Percentiles rank a stretch among this genome's conserved stretches.
These are phyloP conservation scores for Steinernema scapterisci DNA, from an alignment of 2,888 invertebrate species.

Conservation along the genomic window DNA sequence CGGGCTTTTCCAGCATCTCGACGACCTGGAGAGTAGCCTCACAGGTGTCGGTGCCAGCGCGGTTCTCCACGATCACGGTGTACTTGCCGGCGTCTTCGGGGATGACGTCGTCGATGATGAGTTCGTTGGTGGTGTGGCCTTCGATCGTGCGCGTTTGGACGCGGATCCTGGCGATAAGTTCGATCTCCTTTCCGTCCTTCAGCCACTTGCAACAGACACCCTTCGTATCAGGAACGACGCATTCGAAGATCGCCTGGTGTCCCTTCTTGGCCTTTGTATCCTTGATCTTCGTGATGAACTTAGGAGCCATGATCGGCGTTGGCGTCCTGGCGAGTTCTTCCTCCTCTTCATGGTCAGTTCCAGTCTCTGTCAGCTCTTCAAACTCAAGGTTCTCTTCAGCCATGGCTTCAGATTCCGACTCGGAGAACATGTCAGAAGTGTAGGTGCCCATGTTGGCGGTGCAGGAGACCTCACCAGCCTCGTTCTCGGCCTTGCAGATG, in stretches of 20 bases:
- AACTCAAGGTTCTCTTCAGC: constrained; percentile 54
- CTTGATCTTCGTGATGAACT: constrained; percentile 68
- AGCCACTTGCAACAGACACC: constrained; percentile 66
- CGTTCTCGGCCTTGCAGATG: constrained; percentile 68
- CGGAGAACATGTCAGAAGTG: constrained; percentile 65
- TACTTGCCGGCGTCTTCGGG: constrained; percentile 66
- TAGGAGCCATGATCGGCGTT: constrained; percentile 67
- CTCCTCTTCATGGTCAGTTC: constrained; percentile 52
- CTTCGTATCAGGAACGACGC: constrained; percentile 68
- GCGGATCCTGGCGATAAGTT: constrained; percentile 66
- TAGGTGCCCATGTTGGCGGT: constrained; percentile 67
- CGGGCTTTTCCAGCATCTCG: constrained; percentile 56
- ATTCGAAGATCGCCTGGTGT: constrained; percentile 67
- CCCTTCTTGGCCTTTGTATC: constrained; percentile 63
- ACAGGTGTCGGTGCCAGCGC: constrained; percentile 61
- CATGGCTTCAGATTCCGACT: constrained; percentile 62
- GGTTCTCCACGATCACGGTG: constrained; percentile 64
- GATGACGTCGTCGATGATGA: constrained; percentile 64
- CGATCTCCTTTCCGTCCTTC: constrained; percentile 66
- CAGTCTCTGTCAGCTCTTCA: constrained; percentile 37
- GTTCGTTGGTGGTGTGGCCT: constrained; percentile 56
- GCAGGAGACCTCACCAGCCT: constrained; percentile 68
- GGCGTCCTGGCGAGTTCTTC: constrained; percentile 64
- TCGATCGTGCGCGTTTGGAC: constrained; percentile 61
- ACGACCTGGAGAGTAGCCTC: constrained; percentile 60